Base-by-base conservation (phyloP, 2,113 vertebrate species). In the Polypterus senegalus region DNA sequence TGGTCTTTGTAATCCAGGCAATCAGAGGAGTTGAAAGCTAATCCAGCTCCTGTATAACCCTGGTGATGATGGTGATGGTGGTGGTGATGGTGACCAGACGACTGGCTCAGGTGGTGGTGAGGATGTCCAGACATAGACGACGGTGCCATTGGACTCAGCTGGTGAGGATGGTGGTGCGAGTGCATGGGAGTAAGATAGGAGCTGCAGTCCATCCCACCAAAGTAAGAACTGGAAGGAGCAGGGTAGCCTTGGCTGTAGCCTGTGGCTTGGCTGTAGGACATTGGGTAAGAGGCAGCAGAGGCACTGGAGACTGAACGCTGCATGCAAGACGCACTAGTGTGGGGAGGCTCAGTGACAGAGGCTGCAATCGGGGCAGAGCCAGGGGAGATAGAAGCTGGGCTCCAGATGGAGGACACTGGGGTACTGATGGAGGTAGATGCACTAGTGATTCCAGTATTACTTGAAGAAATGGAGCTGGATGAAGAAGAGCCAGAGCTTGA, bases 1-100 rank as follows among this genome's bases (percentile, higher is more conserved):
- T 93, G 92, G 71, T 97, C 95, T 90, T 98, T 98, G 89, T 97
- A 97, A 92, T 97, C 94, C 90, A 98, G 91, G 86, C 93, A 97
- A 85, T 97, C 93, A 46, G 94, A 89, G 52, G 92, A 92, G 80
- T 94, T 97, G 85, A 97, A 97, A 78, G 93, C 83, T 74, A 95
- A 86, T 64, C 88, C 80, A 0, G 91, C 74, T 66, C 89, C 68
- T 0, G 89, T 87, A 7, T 97, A 97, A 4, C 92, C 88, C 74
- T 97, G 92, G 69, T 93, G 93, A 74, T 91, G 93, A 71, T 91
- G 92, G 65, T 94, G 80, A 0, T 90, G 94, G 3, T 94, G 86
- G 7, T 86, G 93, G 70, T 94, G 94, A 70, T 92, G 93, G 79
- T 92, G 92, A 61, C 87, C 88, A 0, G 93, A 90, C 44, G 88